These are phyloP conservation scores for Gobius niger DNA, from an alignment of 2,113 vertebrate genomes.

Conservation along the genomic window DNA sequence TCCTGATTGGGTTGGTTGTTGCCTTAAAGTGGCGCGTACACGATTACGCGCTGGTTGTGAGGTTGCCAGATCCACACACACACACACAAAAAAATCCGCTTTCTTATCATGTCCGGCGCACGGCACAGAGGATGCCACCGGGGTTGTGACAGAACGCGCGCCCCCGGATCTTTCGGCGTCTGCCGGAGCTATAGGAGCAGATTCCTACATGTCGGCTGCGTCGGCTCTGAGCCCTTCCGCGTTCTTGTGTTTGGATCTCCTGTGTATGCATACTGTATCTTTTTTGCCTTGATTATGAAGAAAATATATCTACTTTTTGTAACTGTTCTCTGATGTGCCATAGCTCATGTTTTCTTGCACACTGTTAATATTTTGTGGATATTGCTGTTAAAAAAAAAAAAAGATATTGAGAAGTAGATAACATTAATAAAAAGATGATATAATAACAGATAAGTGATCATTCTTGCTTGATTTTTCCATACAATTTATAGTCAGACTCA, in stretches of 20 bases:
- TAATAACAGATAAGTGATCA: conserved; percentile 46
- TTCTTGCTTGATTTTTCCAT: background rate
- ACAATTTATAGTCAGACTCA: background rate
- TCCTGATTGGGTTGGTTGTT: conserved; percentile 55
- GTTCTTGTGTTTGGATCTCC: conserved; percentile 73
- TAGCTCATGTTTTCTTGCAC: conserved; percentile 82
- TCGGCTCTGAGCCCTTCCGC: conserved; percentile 50
- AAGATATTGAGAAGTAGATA: conserved; percentile 73
- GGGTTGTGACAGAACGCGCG: conserved; percentile 31
- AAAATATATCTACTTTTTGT: conserved; percentile 83
- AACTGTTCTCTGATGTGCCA: conserved; percentile 81
- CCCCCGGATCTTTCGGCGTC: conserved; percentile 17
- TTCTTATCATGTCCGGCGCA: conserved; percentile 39
- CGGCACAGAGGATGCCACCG: conserved; percentile 23
- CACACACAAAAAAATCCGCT: conserved; percentile 32
- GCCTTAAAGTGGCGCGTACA: conserved; percentile 59
- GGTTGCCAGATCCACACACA: conserved; percentile 34
- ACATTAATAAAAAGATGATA: conserved; percentile 78
- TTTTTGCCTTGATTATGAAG: conserved; percentile 78
- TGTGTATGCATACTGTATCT: conserved; percentile 73
- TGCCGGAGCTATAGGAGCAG: background rate
- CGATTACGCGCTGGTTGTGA: conserved; percentile 53
- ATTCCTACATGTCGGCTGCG: conserved; percentile 53
- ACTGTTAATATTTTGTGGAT: conserved; percentile 84
- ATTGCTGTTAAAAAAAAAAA: conserved; percentile 76